These are phyloP conservation scores for Beaufortia kweichowensis DNA, from an alignment of 2,113 vertebrate genomes.

Conservation along the genomic window DNA sequence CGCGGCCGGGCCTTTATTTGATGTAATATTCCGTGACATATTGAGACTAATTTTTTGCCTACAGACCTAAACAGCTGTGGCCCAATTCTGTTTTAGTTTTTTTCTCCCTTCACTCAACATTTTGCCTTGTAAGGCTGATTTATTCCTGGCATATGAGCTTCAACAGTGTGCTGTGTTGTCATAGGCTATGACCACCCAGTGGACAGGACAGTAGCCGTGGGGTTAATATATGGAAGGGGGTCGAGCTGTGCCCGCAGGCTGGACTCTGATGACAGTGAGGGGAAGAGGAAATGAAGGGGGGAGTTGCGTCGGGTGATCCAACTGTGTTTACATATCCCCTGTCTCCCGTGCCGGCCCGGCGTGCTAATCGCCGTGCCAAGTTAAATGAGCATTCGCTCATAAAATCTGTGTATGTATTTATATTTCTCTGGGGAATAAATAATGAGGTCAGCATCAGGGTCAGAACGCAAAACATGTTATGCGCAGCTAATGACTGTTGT, in stretches of 20 bases:
- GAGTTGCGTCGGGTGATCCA: slow-evolving; percentile 9
- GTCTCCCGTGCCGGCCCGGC: slow-evolving; percentile 15
- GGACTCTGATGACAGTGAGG: slow-evolving; percentile 36
- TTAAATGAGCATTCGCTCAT: slow-evolving; percentile 54
- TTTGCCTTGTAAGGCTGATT: slow-evolving; percentile 78
- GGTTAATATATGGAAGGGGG: slow-evolving; percentile 48
- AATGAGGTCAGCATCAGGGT: slow-evolving; percentile 57
- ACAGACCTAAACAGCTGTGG: slow-evolving; percentile 86
- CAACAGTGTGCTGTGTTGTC: slow-evolving; percentile 74
- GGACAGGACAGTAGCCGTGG: slow-evolving; percentile 51
- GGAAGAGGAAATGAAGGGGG: slow-evolving; percentile 25
- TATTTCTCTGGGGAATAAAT: slow-evolving; percentile 62
- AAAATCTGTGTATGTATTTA: slow-evolving; percentile 48
- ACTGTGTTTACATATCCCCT: slow-evolving; percentile 46
- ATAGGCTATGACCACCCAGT: slow-evolving; percentile 61
- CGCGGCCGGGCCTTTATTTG: slow-evolving; percentile 68
- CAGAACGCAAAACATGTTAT: slow-evolving; percentile 45
- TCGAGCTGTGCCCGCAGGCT: slow-evolving; percentile 54
- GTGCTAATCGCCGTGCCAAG: slow-evolving; percentile 38
- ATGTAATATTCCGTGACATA: slow-evolving; percentile 87
- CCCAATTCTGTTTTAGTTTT: slow-evolving; percentile 78
- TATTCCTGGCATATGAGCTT: slow-evolving; percentile 73
- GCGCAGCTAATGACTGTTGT: slow-evolving; percentile 10
- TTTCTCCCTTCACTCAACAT: slow-evolving; percentile 77
- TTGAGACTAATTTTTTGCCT: slow-evolving; percentile 87